These are phyloP conservation scores for Ctenochaetus hawaiiensis DNA, from an alignment of 2,797 vertebrate genomes.

Conservation along the genomic window DNA sequence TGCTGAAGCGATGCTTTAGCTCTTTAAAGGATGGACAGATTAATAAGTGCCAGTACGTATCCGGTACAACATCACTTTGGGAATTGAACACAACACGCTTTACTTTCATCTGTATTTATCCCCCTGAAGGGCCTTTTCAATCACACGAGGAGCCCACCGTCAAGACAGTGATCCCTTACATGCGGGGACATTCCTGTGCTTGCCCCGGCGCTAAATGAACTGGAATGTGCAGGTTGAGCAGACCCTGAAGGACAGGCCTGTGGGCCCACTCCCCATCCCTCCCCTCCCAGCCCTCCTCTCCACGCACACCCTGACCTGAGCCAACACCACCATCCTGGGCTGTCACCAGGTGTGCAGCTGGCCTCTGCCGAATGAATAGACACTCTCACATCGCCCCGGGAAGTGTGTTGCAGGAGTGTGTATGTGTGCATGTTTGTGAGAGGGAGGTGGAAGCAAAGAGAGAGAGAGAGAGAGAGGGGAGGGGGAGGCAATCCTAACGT, in stretches of 20 bases:
- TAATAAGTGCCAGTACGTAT: constrained; percentile 40
- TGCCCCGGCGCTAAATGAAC: constrained; percentile 68
- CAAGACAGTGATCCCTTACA: constrained; percentile 77
- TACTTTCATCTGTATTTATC: constrained; percentile 70
- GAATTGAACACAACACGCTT: constrained; percentile 47
- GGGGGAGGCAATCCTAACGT: constrained; percentile 24
- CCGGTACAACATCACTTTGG: constrained; percentile 45
- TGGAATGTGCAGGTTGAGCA: constrained; percentile 80
- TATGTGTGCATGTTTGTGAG: constrained; percentile 56
- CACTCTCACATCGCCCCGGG: constrained; percentile 73
- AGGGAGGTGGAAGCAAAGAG: constrained; percentile 36
- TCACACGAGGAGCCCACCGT: constrained; percentile 67
- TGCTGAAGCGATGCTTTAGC: constrained; percentile 9
- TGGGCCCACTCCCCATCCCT: constrained; percentile 58
- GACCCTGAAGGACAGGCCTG: constrained; percentile 73
- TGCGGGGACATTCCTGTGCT: constrained; percentile 75
- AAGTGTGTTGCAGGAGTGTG: constrained; percentile 56
- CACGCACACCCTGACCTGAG: constrained; percentile 64
- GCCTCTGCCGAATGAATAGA: constrained; percentile 80
- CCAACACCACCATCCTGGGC: constrained; percentile 76
- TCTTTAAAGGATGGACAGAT: constrained; percentile 32
- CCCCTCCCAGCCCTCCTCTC: constrained; percentile 27
- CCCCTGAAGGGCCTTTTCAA: constrained; percentile 70
- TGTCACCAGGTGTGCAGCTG: constrained; percentile 83
- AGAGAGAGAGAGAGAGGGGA: background rate